A percentile compares a stretch with the other conserved stretches of the same genome.
Evolutionary conservation across 2,888 invertebrate genomes (phyloP).

Genomic region (Leucophora obtusa): DNA sequence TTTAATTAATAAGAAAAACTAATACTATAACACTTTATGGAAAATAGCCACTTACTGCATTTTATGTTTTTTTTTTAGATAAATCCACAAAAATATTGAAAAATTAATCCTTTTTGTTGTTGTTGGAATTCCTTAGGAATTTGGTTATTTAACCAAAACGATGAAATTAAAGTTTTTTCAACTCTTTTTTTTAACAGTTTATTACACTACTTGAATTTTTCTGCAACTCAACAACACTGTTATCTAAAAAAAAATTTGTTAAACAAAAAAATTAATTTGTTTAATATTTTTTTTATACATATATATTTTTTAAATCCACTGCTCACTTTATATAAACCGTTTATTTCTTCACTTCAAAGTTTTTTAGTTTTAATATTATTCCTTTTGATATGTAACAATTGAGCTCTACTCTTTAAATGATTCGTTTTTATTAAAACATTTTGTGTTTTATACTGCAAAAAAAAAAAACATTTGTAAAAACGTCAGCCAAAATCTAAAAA

Average conservation of each 20-base stretch:
- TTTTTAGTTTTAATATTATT: constrained; percentile 29
- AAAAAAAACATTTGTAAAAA: constrained; percentile 63
- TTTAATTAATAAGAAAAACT: constrained; percentile 19
- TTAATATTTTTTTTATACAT: neutral
- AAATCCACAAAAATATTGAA: constrained; percentile 42
- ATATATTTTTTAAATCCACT: constrained; percentile 3
- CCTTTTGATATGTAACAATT: constrained; percentile 67
- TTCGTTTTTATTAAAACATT: constrained; percentile 75
- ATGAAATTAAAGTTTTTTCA: neutral
- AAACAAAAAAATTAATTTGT: neutral
- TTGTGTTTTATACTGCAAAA: constrained; percentile 76
- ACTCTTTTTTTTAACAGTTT: neutral
- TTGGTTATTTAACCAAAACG: neutral
- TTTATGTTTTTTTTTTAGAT: constrained; percentile 21
- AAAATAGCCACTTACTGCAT: constrained; percentile 55
- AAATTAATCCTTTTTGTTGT: constrained; percentile 16
- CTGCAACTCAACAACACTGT: neutral
- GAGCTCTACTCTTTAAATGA: constrained; percentile 76
- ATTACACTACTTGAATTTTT: neutral
- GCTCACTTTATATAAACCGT: constrained; percentile 1
- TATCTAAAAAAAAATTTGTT: neutral
- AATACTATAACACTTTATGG: neutral
- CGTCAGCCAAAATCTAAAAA: constrained; percentile 42
- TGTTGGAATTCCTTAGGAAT: neutral
- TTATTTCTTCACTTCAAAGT: constrained; percentile 21